Percentiles rank a stretch among this genome's conserved stretches.
Evolutionary conservation across 2,113 vertebrate genomes (phyloP).

Genomic region (Bettongia penicillata): DNA sequence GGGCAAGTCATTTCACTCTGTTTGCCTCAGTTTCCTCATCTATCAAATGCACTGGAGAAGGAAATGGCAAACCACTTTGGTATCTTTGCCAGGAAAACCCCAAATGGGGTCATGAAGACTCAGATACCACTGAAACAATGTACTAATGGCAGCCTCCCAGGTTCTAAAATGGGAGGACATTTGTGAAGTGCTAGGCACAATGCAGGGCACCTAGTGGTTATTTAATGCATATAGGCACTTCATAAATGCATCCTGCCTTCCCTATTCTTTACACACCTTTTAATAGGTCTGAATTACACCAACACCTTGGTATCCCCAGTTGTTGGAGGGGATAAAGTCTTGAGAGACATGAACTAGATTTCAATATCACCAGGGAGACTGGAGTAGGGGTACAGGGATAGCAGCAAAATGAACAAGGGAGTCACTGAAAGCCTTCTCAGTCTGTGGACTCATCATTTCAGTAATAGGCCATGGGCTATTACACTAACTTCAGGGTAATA

Average conservation of each 20-base stretch:
- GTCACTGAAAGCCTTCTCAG: background rate
- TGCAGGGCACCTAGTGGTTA: background rate
- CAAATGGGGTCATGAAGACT: background rate
- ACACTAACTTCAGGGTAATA: background rate
- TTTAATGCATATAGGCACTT: background rate
- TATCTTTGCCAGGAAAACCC: background rate
- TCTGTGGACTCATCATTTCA: background rate
- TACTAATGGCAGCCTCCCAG: no score
- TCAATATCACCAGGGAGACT: background rate
- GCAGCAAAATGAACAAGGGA: background rate
- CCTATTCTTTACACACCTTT: background rate
- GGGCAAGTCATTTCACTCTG: background rate
- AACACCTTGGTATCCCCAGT: background rate
- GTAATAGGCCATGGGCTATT: background rate
- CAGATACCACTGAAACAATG: background rate
- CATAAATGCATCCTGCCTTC: background rate
- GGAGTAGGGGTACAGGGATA: background rate
- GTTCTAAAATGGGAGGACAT: background rate
- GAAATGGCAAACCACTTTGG: background rate
- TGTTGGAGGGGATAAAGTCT: background rate
- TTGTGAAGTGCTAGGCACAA: background rate
- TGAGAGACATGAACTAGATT: background rate
- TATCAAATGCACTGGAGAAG: background rate
- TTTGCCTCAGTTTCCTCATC: background rate
- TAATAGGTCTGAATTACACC: background rate